These are phyloP conservation scores for Polymixis flavicincta DNA, from an alignment of 2,888 invertebrate species.

Conservation along the genomic window DNA sequence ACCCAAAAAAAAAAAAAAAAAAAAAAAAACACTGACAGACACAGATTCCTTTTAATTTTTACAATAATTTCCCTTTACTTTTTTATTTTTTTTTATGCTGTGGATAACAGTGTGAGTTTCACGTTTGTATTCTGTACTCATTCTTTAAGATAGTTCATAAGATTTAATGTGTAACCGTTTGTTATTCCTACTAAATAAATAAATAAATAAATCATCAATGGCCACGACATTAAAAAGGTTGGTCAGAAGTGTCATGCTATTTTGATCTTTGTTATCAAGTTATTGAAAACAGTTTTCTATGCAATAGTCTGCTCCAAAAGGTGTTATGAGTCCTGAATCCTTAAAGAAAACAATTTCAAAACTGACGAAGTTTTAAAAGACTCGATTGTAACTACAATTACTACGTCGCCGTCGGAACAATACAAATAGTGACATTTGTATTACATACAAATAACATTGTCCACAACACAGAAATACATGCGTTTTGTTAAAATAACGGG, in stretches of 20 bases:
- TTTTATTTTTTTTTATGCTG: too few species aligned
- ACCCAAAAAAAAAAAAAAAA: too few species aligned
- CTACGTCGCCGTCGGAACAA: not conserved
- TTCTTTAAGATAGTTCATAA: too few species aligned
- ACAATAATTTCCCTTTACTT: too few species aligned
- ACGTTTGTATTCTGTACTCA: too few species aligned
- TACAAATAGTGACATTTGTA: not conserved
- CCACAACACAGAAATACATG: constrained; percentile 44
- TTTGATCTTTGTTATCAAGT: not conserved
- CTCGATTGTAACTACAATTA: not conserved
- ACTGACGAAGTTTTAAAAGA: not conserved
- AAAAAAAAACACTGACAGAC: not conserved
- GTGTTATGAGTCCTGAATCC: not conserved
- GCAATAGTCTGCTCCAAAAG: not conserved
- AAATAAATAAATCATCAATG: too few species aligned
- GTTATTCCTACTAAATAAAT: too few species aligned
- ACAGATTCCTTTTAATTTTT: too few species aligned
- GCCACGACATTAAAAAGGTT: not conserved
- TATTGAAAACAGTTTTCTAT: not conserved
- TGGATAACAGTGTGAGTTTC: too few species aligned
- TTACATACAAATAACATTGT: constrained; percentile 41
- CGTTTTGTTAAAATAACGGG: constrained; percentile 63
- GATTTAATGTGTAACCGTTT: too few species aligned
- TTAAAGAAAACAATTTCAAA: not conserved
- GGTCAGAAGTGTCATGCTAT: not conserved